Percentiles rank a stretch among this genome's conserved stretches.
Conservation (phyloP, 2,888 invertebrate genomes). For the Tetragnatha montana region DNA sequence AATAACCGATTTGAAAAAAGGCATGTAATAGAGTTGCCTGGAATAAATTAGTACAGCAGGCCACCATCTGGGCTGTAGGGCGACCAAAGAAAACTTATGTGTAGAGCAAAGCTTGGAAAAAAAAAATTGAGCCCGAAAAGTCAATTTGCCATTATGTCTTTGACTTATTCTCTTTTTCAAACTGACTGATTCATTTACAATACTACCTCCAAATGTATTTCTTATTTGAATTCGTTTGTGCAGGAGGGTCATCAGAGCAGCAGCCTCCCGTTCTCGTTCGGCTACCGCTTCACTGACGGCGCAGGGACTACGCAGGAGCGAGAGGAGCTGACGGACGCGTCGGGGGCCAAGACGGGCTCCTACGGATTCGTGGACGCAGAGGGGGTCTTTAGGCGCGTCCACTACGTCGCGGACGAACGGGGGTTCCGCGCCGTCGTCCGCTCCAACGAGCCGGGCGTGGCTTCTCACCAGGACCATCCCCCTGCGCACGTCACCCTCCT, state of each 20-base stretch:
- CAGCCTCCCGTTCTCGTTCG: constrained; percentile 71
- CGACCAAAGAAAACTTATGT: no score
- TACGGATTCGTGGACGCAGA: constrained; percentile 71
- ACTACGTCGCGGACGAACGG: constrained; percentile 58
- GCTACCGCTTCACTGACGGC: constrained; percentile 72
- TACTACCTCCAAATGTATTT: no score
- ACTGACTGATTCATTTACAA: no score
- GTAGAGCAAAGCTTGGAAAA: no score
- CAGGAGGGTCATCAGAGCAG: constrained; percentile 25
- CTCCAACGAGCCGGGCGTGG: constrained; percentile 64
- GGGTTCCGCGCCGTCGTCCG: constrained; percentile 66
- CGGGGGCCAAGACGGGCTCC: constrained; percentile 72
- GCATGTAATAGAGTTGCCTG: no score
- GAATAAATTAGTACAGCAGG: no score
- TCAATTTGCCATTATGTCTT: no score
- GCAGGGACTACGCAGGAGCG: constrained; percentile 72
- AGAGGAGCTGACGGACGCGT: constrained; percentile 71
- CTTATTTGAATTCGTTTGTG: no score
- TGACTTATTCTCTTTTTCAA: no score
- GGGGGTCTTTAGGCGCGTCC: constrained; percentile 54
- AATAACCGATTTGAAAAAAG: no score
- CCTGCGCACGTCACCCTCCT: constrained; percentile 57
- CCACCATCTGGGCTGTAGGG: no score
- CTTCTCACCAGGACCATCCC: neutral
- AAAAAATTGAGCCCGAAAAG: no score